A percentile compares a stretch with the other conserved stretches of the same genome.
These are phyloP conservation scores for Henicopernis longicauda DNA, from an alignment of 2,113 vertebrate species.

Conservation along the genomic window DNA sequence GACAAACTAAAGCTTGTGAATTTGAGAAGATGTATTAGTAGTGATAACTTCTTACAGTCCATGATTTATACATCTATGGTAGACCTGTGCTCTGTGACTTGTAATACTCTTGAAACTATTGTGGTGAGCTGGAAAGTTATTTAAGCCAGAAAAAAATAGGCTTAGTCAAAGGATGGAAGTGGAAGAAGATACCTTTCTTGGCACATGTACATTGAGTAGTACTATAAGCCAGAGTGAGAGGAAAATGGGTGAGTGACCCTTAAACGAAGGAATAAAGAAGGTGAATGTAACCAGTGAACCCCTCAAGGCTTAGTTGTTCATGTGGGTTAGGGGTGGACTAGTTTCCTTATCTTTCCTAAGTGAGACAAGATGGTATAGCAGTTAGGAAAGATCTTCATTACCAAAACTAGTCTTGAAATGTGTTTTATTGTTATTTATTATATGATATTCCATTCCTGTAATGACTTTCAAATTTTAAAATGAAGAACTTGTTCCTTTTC, in stretches of 20 bases:
- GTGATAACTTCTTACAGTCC: neutral
- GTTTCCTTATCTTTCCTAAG: neutral
- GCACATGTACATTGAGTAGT: neutral
- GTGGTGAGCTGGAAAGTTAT: neutral
- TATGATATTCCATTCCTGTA: neutral
- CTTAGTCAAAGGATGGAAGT: neutral
- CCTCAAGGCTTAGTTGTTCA: neutral
- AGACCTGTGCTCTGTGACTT: neutral
- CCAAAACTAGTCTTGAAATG: neutral
- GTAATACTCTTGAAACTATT: neutral
- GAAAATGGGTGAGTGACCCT: neutral
- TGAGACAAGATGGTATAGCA: neutral
- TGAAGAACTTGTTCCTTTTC: neutral
- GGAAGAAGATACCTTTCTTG: neutral
- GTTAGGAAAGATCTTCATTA: neutral
- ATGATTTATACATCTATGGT: neutral
- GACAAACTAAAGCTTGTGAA: slow-evolving; percentile 10
- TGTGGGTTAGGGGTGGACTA: neutral
- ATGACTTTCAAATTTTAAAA: neutral
- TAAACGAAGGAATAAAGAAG: neutral
- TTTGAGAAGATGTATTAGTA: neutral
- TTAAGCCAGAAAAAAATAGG: neutral
- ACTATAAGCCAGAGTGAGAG: neutral
- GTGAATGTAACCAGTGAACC: neutral
- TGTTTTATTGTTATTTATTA: neutral